Base-by-base conservation (phyloP, 92 coral and sea anemone genomes). In the Isaurus tuberculatus region DNA sequence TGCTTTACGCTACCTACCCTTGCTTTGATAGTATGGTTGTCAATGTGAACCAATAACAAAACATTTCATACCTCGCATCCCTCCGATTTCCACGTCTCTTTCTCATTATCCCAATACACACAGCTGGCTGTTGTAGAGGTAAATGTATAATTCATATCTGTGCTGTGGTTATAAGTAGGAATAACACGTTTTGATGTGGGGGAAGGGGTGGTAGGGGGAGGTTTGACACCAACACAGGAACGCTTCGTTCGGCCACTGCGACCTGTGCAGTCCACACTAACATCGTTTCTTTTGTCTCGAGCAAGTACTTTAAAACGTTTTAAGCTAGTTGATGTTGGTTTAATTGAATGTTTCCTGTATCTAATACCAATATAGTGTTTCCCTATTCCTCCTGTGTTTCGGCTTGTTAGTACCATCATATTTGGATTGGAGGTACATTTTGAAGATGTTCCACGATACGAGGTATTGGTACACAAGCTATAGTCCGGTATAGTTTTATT, bases 341-440 rank as follows among this genome's bases (percentile, higher is more conserved):
- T 40, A 19, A 44, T 31, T 17, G 27, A 29, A 1, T 0, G 5
- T 72, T 28, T 19, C 17, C 15, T 43, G 69, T 88, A 93, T 30
- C 88, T 87, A 43, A 93, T 73, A 13, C 97, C 97, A 36, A 93
- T 80, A 53, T 72, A 93, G 42, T 93, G 94, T 37, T 70, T 37
- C 11, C 97, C 97, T 27, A 31, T 20, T 16, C 78, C 71, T 0
- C 92, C 91, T 5, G 94, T 91, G 19, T 79, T 83, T 17, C 79
- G 60, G 29, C 82, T 33, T 1, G 90, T 67, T 31, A 93, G 84
- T 14, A 90, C 78, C 72, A 93, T 60, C 25, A 69, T 36, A 70
- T 72, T 85, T 20, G 88, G 89, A 65, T 91, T 87, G 10, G 63
- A 48, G 9, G 73, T 30, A 63, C 94, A 91, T 75, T 86, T 84